Evolutionary conservation across 2,113 vertebrate species (phyloP).

Genomic region (Nematolebias whitei): DNA sequence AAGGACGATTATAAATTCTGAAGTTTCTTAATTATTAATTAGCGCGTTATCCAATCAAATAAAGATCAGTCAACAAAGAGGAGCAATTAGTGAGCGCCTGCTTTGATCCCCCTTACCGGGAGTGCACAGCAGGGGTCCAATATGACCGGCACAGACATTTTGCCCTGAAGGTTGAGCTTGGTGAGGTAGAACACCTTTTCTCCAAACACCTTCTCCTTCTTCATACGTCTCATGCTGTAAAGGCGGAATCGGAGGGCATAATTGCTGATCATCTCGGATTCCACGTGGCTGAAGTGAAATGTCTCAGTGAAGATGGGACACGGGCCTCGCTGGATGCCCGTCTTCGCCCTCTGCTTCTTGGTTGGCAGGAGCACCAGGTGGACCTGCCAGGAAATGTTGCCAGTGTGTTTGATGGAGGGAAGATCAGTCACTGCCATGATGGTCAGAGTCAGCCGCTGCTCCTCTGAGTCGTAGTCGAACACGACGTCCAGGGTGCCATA

Average conservation of each 20-base stretch:
- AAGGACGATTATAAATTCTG: neutral
- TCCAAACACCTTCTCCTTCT: conserved; percentile 95
- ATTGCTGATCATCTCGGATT: conserved; percentile 96
- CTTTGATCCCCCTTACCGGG: conserved; percentile 84
- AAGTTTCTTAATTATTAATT: neutral
- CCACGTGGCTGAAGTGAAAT: conserved; percentile 93
- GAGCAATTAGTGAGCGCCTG: conserved; percentile 5
- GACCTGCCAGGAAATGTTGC: conserved; percentile 94
- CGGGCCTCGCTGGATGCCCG: conserved; percentile 89
- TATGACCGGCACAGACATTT: conserved; percentile 92
- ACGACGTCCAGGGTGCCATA: conserved; percentile 94
- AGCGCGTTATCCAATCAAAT: conserved; percentile 18
- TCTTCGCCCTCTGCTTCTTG: conserved; percentile 96
- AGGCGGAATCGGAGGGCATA: conserved; percentile 95
- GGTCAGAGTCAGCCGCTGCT: conserved; percentile 92
- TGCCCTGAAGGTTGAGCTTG: conserved; percentile 97
- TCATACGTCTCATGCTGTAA: conserved; percentile 92
- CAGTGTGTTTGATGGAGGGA: conserved; percentile 87
- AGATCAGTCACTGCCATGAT: conserved; percentile 94
- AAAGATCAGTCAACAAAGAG: conserved; percentile 8
- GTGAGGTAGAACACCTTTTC: conserved; percentile 99
- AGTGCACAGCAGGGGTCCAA: conserved; percentile 91
- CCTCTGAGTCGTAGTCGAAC: conserved; percentile 93
- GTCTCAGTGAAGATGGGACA: conserved; percentile 95
- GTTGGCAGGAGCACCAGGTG: conserved; percentile 96